phyloP scores from a whole-genome alignment of 2,797 vertebrate species.

The Acanthopagrus latus region DNA sequence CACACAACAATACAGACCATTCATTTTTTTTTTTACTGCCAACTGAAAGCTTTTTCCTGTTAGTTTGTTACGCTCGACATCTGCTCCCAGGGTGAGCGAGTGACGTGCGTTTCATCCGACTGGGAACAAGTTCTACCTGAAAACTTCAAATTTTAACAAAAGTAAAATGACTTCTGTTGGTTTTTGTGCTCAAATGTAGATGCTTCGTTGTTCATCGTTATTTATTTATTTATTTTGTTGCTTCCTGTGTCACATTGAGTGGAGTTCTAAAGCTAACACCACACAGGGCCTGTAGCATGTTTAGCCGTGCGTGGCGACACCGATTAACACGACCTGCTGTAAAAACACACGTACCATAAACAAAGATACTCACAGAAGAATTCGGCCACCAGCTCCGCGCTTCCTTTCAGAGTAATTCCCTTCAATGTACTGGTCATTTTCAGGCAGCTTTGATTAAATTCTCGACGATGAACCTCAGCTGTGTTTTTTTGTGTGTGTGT shows the following conservation, averaged over 20 bases:
- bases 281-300: constrained; percentile 1
- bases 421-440: constrained; percentile 85
- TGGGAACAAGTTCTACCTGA: not conserved
- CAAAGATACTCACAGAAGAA: constrained; percentile 91
- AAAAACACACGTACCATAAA: rapidly evolving
- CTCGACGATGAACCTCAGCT: not conserved
- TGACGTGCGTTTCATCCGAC: constrained; percentile 2
- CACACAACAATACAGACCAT: rapidly evolving
- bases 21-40: too few species aligned
- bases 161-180: rapidly evolving
- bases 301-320: constrained; percentile 21
- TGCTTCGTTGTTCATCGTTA: rapidly evolving
- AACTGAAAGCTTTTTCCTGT: not conserved
- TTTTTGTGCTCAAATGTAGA: too few species aligned
- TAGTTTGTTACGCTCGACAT: not conserved
- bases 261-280: too few species aligned
- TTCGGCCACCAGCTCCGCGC: constrained; percentile 93
- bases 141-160: rapidly evolving
- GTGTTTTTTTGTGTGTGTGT: not conserved
- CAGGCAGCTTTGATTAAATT: rapidly evolving
- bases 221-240: rapidly evolving
- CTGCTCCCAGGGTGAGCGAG: not conserved
- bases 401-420: constrained; percentile 94
- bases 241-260: rapidly evolving
- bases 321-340: not conserved